Base-by-base conservation (phyloP, 2,113 vertebrate species). In the Ornithorhynchus anatinus region DNA sequence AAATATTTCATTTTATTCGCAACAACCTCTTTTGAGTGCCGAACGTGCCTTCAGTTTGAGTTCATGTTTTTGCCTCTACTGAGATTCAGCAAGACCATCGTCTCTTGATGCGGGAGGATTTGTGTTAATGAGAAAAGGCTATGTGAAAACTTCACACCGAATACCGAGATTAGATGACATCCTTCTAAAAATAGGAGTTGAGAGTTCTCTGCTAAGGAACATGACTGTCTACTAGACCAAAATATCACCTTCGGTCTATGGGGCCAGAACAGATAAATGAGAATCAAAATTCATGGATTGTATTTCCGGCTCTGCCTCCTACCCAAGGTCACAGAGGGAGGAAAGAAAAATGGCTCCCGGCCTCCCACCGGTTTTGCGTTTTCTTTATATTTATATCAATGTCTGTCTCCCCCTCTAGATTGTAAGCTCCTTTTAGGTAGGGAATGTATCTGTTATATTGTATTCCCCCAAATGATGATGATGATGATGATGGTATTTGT, bases 1-100 rank as follows among this genome's bases (percentile, higher is more conserved):
- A 64, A 77, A 63, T 74, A 69, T 20, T 59, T 54, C 16, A 14
- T 37, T 23, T 77, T 59, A 59, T 61, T 29, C 7, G 19, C 23
- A 64, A 57, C 45, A 53, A 43, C 35, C 44, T 57, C 73, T 66
- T 66, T 75, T 72, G 45, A 69, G 60, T 20, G 68, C 68, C 52
- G 76, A 29, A 44, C 52, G 4, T 64, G 12, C 20, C 37, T 59
- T 44, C 48, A 38, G 69, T 45, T 79, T 58, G 48, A n/a, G 14
- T 59, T 84, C 37, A 10, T 27, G 48, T 13, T 13, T 15, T 31
- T 42, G 58, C 13, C 16, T 69, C 29, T 17, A 25, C 4, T 12
- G 19, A 56, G 6, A 11, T 35, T 54, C 43, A 59, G n/a, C 22
- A 81, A 25, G 6, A 43, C 0, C 0, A 39, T 45, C 48, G 16